phyloP scores from a whole-genome alignment of 2,113 vertebrate species.

The Dromas ardeola region DNA sequence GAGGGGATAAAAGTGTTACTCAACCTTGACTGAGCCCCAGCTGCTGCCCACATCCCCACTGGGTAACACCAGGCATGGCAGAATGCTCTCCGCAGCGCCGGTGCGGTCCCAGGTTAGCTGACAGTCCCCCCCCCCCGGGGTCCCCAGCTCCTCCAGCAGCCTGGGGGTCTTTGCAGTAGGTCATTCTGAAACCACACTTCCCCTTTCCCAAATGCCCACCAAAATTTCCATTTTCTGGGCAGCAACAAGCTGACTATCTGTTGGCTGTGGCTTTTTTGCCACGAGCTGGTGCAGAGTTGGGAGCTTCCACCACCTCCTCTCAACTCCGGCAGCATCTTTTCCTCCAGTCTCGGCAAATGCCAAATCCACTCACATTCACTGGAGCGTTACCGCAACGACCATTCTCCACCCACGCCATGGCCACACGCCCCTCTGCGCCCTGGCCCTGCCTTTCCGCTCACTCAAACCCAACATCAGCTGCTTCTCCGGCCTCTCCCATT shows the following conservation, averaged over 20 bases:
- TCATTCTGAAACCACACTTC: background rate
- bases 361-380: too few relatives aligned
- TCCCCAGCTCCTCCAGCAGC: background rate
- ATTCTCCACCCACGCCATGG: accelerated
- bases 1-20: background rate
- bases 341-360: background rate
- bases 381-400: accelerated
- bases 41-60: background rate
- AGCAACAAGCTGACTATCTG: background rate
- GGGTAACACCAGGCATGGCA: background rate
- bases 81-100: background rate
- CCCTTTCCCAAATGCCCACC: background rate
- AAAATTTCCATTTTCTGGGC: background rate
- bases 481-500: background rate
- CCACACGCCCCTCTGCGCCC: background rate
- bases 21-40: background rate
- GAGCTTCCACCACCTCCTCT: background rate
- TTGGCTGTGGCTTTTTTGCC: background rate
- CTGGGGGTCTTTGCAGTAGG: background rate
- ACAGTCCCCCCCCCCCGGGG: background rate
- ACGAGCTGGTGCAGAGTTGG: background rate
- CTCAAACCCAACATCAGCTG: background rate
- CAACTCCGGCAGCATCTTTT: background rate
- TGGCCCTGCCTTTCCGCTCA: background rate
- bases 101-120: background rate